Conservation (phyloP, 37 sponge, comb jelly and placozoan species). For the Haliclona indistincta region DNA sequence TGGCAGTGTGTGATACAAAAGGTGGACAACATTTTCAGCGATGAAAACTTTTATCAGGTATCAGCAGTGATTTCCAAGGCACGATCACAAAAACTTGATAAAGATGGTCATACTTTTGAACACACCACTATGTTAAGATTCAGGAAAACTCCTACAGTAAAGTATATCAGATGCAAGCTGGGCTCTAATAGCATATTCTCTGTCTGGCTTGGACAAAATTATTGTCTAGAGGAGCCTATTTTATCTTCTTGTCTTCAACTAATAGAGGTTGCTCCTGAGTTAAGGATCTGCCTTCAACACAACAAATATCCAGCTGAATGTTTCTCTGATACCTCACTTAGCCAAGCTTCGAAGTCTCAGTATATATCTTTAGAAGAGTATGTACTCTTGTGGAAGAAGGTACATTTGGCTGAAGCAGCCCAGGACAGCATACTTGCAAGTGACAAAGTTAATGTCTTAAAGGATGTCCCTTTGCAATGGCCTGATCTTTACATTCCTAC, state of each 20-base stretch:
- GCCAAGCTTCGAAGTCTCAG: conserved; percentile 33
- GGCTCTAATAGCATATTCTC: no score
- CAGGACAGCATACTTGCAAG: conserved; percentile 28
- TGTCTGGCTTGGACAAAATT: no score
- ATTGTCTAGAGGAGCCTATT: no score
- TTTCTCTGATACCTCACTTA: conserved; percentile 43
- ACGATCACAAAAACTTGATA: no score
- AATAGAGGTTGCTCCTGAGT: conserved; percentile 36
- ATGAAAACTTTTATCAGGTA: no score
- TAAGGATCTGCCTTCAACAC: conserved; percentile 66
- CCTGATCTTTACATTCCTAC: conserved; percentile 29
- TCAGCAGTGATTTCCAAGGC: no score
- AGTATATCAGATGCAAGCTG: no score
- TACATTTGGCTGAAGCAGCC: conserved; percentile 68
- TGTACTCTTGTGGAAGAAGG: conserved; percentile 54
- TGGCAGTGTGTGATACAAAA: no score
- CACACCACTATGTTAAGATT: no score
- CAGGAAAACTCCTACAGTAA: no score
- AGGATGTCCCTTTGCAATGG: conserved; percentile 63
- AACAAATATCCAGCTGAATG: conserved; percentile 59
- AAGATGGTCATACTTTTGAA: no score
- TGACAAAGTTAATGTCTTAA: conserved; percentile 11
- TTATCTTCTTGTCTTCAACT: conserved; percentile 52
- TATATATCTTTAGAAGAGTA: conserved; percentile 48
- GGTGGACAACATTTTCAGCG: no score